A percentile compares a stretch with the other conserved stretches of the same genome.
These are phyloP conservation scores for Dynastes tityus DNA, from an alignment of 2,888 invertebrate species.

Conservation along the genomic window DNA sequence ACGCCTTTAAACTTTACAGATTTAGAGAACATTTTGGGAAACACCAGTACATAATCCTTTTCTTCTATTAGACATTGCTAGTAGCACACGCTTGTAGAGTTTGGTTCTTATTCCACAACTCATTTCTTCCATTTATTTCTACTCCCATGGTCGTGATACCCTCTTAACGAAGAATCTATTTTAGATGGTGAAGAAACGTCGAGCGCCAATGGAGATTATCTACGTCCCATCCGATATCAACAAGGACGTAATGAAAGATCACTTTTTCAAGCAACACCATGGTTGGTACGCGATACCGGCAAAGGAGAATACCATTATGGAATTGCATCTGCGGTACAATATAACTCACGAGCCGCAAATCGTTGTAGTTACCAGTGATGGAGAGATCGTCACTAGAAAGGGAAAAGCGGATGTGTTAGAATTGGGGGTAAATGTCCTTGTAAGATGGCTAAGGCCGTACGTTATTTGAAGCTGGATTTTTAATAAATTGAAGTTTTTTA, in stretches of 20 bases:
- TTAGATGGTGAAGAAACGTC: constrained; percentile 45
- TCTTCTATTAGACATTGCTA: no score
- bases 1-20: no score
- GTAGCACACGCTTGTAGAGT: no score
- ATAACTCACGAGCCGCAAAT: constrained; percentile 59
- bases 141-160: no score
- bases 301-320: constrained; percentile 46
- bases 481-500: no score
- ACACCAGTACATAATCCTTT: no score
- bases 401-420: constrained; percentile 58
- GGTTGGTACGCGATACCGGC: constrained; percentile 49
- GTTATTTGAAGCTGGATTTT: constrained; percentile 8
- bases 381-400: constrained; percentile 56
- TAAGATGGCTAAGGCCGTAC: constrained; percentile 56
- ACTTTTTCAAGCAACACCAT: constrained; percentile 44
- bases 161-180: background rate
- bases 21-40: no score
- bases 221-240: constrained; percentile 48
- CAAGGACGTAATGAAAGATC: constrained; percentile 18
- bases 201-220: constrained; percentile 43
- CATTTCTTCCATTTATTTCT: constrained; percentile 9
- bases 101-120: background rate
- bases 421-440: constrained; percentile 59
- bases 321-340: constrained; percentile 56
- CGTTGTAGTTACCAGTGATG: constrained; percentile 57